These are phyloP conservation scores for Augochlora pura DNA, from an alignment of 1,140 invertebrate species.

Conservation along the genomic window DNA sequence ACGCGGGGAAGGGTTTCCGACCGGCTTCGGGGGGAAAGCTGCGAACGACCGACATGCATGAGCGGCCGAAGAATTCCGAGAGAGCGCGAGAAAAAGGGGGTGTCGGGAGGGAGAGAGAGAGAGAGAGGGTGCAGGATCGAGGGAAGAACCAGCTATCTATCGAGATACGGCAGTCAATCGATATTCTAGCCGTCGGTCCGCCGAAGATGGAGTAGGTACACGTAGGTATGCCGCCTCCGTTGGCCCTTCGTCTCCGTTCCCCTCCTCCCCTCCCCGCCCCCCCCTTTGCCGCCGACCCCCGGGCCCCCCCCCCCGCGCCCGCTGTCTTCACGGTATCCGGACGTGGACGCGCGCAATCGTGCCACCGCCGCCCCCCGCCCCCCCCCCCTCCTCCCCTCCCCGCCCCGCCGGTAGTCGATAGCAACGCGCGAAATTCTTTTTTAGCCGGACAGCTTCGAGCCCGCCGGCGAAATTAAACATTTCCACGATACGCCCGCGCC, in stretches of 20 bases:
- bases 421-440: slow-evolving; percentile 5
- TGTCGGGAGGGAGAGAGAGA: slow-evolving; percentile 18
- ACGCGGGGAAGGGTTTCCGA: slow-evolving; percentile 27
- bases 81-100: slow-evolving; percentile 15
- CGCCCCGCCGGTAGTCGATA: slow-evolving; percentile 30
- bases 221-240: slow-evolving; percentile 51
- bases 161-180: slow-evolving; percentile 57
- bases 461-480: slow-evolving; percentile 45
- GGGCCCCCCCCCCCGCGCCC: background rate
- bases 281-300: slow-evolving; percentile 9
- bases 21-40: slow-evolving; percentile 7
- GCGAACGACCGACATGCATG: slow-evolving; percentile 50
- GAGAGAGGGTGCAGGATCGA: slow-evolving; percentile 20
- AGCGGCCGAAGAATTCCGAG: slow-evolving; percentile 53
- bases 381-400: no score
- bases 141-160: slow-evolving; percentile 30
- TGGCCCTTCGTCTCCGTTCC: slow-evolving; percentile 33
- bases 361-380: background rate
- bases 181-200: slow-evolving; percentile 62
- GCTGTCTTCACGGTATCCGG: slow-evolving; percentile 32
- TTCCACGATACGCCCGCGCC: slow-evolving; percentile 13
- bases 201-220: slow-evolving; percentile 56
- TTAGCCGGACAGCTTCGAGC: background rate
- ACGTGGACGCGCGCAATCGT: no score
- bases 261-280: background rate